Evolutionary conservation across 2,797 vertebrate species (phyloP), one percentile per base, ranked within the genome.

Genomic region (Chrosomus eos): DNA sequence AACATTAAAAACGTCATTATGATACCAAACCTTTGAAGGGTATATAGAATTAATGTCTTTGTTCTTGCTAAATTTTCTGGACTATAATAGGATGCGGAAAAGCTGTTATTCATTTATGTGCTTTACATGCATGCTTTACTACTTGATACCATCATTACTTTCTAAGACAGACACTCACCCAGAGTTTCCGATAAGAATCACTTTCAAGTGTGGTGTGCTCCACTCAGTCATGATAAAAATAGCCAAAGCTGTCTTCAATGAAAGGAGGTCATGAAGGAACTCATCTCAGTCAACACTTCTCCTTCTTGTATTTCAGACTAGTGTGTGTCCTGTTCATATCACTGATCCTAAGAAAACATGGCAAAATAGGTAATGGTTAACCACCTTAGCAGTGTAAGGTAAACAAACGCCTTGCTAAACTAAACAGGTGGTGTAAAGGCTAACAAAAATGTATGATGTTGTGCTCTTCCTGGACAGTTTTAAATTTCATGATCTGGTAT

Each of bases 181-280:
- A 6, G 93, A 93, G 88, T 89, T 91, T 72, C 94, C 94, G 31
- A 94, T 91, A 62, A 94, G 89, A 88, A 94, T 87, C 2, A 93
- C 45, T 89, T 94, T 95, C 77, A 94, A 68, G 6, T 87, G 88
- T 2, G 90, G 68, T 1, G 60, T 75, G 8, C 64, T 89, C 82
- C 71, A 76, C 18, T 84, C 86, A 4, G 31, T 89, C 92, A 92
- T 93, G 78, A 74, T 74, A 72, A 58, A 48, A 64, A 53, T 45
- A 66, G 55, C 81, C 9, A 45, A 78, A 67, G 43, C 38, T 66
- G n/a, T 43, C 13, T 58, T 86, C 66, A 70, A 1, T 78, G 13
- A 62, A 78, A 36, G 3, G 28, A 36, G 40, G 48, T 55, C 31
- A 48, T 26, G 26, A 83, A 77, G 8, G 36, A n/a, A 26, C 31